Conservation (phyloP, 2,888 invertebrate genomes). For the Erebia aethiops region DNA sequence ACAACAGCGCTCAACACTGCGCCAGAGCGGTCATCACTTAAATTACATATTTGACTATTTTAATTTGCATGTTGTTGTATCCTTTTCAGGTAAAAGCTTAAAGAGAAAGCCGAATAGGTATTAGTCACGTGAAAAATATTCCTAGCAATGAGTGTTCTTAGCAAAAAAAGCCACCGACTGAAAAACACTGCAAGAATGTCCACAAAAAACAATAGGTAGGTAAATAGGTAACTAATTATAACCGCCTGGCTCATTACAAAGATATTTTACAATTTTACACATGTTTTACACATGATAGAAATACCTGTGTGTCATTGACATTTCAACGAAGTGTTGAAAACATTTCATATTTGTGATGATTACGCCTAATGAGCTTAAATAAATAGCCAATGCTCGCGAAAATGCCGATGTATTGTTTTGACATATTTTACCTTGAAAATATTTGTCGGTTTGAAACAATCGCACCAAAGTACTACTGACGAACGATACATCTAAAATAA, state of each 20-base stretch:
- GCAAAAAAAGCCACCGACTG: neutral
- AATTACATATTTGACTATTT: neutral
- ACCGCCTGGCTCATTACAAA: constrained; percentile 6
- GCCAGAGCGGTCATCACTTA: no score
- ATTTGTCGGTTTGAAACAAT: no score
- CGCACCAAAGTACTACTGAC: neutral
- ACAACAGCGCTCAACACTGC: no score
- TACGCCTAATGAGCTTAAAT: neutral
- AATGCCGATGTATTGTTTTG: neutral
- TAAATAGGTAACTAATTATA: constrained; percentile 3
- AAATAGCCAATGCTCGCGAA: neutral
- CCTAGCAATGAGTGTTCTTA: neutral
- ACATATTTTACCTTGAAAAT: neutral
- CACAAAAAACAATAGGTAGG: constrained; percentile 2
- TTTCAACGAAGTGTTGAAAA: constrained; percentile 8
- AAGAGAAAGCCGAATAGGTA: neutral
- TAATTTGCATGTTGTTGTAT: neutral
- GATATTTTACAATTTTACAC: constrained; percentile 10
- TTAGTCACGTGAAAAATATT: constrained; percentile 16
- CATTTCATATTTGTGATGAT: constrained; percentile 16
- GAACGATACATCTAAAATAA: no score
- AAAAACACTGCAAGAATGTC: constrained; percentile 5
- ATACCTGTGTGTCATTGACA: constrained; percentile 20
- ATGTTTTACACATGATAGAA: constrained; percentile 12
- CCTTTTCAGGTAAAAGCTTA: neutral